Evolutionary conservation across 2,888 invertebrate species (phyloP), one percentile per base, ranked within the genome.

Genomic region (Dascillus cervinus): DNA sequence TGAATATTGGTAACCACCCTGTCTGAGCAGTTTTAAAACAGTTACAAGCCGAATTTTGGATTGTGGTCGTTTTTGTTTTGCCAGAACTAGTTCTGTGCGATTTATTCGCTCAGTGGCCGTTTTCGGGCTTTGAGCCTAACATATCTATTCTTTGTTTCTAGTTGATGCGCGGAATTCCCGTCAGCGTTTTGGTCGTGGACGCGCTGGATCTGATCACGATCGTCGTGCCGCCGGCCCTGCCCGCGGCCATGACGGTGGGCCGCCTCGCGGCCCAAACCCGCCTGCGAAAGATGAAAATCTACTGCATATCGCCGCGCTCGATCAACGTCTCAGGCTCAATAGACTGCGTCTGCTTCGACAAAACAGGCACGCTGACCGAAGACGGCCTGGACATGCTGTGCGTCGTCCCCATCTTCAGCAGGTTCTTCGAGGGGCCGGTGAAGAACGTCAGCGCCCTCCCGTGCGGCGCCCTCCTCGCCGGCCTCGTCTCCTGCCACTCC

Each of bases 241-340:
- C 94, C 1, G 94, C 94, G 21, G 96, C 95, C 36, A 94, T 95
- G 94, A 92, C 94, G 0, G 90, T 94, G 2, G 95, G 95, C 0
- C 78, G 87, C 2, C 73, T 90, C 50, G 90, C 92, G 62, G 95
- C 95, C 0, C 92, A 94, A 56, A 73, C 75, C 30, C 72, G 95
- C 4, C 70, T 96, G 25, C 77, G 84, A 59, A 73, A 74, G 20
- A 80, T 81, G 24, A 67, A 79, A 26, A 84, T 96, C 32, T 87
- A 84, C 56, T 96, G 95, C 57, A 91, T 95, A 44, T 90, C 90
- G 52, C 94, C 95, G 0, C 71, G 92, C 5, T 82, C 89, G 0
- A 94, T 96, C 44, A 96, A 94, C 56, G 88, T 95, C 11, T 85
- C 90, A 39, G 96, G 91, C 1, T 86, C 87, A 1, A 72, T 90